phyloP scores from a whole-genome alignment of 2,888 invertebrate genomes.

The Teinopalpus imperialis region DNA sequence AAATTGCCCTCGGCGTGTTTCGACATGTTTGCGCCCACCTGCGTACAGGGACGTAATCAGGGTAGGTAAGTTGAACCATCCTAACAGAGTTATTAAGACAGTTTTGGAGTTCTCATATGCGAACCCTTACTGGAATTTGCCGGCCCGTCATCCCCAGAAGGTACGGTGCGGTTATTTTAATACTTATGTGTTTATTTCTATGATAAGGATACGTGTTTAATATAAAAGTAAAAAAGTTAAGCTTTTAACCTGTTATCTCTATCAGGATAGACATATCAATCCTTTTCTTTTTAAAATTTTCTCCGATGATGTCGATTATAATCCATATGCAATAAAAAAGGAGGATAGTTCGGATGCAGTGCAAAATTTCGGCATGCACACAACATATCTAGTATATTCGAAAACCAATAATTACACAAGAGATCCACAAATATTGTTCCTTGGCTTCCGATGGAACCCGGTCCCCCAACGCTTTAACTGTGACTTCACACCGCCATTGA shows the following conservation, averaged over 20 bases:
- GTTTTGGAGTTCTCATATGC: conserved; percentile 18
- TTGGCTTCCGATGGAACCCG: too few species aligned
- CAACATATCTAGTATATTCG: too few species aligned
- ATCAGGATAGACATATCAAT: too few species aligned
- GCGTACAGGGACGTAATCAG: conserved; percentile 15
- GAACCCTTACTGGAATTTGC: conserved; percentile 5
- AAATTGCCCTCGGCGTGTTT: conserved; percentile 12
- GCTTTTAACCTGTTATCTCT: neutral
- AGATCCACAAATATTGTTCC: too few species aligned
- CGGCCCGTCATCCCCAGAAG: conserved; percentile 16
- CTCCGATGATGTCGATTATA: too few species aligned
- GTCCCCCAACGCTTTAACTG: too few species aligned
- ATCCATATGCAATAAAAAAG: too few species aligned
- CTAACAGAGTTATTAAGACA: conserved; percentile 24
- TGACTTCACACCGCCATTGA: too few species aligned
- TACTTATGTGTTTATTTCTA: neutral
- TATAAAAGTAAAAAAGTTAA: neutral
- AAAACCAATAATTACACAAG: too few species aligned
- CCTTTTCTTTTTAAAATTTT: too few species aligned
- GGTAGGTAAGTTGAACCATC: conserved; percentile 10
- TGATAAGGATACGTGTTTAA: neutral
- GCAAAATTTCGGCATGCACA: too few species aligned
- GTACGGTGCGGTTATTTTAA: neutral
- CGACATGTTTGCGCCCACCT: conserved; percentile 19
- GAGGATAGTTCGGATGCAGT: too few species aligned